These are phyloP conservation scores for Ophion obscuratus DNA, from an alignment of 2,888 invertebrate species.

Conservation along the genomic window DNA sequence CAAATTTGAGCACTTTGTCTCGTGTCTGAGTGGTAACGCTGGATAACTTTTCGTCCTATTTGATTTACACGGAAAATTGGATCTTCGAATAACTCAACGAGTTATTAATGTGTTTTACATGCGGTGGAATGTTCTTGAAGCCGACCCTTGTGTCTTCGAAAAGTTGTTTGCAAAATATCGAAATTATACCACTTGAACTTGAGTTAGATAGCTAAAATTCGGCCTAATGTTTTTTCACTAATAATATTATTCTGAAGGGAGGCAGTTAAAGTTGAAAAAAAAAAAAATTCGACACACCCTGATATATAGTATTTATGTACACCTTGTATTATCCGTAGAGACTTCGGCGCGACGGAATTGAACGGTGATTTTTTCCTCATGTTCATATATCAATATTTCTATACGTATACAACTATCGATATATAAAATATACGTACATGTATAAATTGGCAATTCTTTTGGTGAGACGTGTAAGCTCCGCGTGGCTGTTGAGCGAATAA, in stretches of 20 bases:
- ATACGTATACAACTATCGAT: conserved; percentile 30
- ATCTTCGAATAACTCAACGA: background rate
- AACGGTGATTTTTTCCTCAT: conserved; percentile 38
- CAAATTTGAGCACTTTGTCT: background rate
- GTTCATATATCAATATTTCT: conserved; percentile 6
- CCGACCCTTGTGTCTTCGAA: background rate
- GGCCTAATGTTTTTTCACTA: background rate
- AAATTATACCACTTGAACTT: background rate
- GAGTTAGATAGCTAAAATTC: background rate
- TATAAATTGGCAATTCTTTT: conserved; percentile 19
- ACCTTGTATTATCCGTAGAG: conserved; percentile 12
- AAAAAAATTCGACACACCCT: conserved; percentile 1
- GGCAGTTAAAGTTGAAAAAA: background rate
- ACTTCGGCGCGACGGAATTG: conserved; percentile 60
- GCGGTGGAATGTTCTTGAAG: no score
- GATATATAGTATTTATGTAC: background rate
- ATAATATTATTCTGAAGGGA: background rate
- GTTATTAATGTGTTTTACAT: background rate
- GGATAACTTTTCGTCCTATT: background rate
- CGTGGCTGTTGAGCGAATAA: conserved; percentile 6
- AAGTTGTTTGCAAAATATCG: background rate
- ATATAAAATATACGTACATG: conserved; percentile 14
- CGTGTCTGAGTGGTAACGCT: background rate
- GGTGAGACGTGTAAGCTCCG: conserved; percentile 10
- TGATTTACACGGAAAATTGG: background rate